These are phyloP conservation scores for Littorina saxatilis DNA, from an alignment of 1,140 invertebrate species.

Conservation along the genomic window DNA sequence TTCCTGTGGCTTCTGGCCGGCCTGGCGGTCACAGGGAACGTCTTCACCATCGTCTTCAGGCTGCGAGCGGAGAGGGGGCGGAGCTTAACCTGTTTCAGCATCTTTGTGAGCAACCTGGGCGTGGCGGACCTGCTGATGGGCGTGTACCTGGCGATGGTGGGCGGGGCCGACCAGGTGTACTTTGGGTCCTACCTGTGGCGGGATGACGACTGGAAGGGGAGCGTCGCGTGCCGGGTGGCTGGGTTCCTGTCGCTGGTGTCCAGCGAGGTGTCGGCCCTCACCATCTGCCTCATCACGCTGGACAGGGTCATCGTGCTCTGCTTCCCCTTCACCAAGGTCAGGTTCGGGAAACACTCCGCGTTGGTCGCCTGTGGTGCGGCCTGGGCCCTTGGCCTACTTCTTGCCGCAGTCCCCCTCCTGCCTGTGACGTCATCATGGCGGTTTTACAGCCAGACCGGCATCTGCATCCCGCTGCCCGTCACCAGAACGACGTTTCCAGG, in stretches of 20 bases:
- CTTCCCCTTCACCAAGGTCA: constrained; percentile 53
- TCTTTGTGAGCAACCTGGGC: constrained; percentile 58
- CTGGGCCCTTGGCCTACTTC: constrained; percentile 44
- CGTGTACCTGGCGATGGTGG: constrained; percentile 63
- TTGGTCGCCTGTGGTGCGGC: background rate
- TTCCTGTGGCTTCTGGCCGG: constrained; percentile 49
- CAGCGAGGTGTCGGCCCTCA: constrained; percentile 57
- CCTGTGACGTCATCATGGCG: constrained; percentile 46
- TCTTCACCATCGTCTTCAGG: background rate
- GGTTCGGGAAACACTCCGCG: constrained; percentile 26
- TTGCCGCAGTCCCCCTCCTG: constrained; percentile 46
- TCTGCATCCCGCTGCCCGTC: constrained; percentile 56
- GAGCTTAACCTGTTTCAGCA: constrained; percentile 17
- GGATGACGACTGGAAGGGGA: constrained; percentile 55
- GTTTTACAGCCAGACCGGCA: constrained; percentile 49
- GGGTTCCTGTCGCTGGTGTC: constrained; percentile 61
- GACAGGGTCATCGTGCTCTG: constrained; percentile 58
- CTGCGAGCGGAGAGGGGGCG: background rate
- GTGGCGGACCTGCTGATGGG: constrained; percentile 67
- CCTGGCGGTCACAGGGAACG: constrained; percentile 49
- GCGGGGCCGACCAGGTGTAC: constrained; percentile 53
- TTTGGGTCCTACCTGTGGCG: constrained; percentile 55
- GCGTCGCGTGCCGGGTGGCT: constrained; percentile 54
- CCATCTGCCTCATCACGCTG: constrained; percentile 61
- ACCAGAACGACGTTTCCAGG: constrained; percentile 37